Base-by-base conservation (phyloP, 2,797 vertebrate species). In the Propithecus deckenii region DNA sequence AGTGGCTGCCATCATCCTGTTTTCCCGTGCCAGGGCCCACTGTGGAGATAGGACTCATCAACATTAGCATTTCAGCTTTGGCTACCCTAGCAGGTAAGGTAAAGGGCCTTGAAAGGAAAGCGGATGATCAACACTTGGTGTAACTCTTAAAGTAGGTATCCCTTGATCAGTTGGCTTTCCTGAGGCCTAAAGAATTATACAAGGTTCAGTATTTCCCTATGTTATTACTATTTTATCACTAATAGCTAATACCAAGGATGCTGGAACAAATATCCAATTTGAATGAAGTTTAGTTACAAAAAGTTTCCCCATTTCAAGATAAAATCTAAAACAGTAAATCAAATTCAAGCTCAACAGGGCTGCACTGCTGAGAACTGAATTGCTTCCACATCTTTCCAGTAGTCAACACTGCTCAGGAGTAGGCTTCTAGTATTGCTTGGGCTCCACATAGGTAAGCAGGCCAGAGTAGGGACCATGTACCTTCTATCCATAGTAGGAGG, bases 261-360 rank as follows among this genome's bases (percentile, higher is more conserved):
- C 13, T 91, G 35, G 41, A 59, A 79, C 2, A 50, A 92, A 72
- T 78, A 38, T 65, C 85, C 81, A 55, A 85, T 57, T 43, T 72
- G 67, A 92, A 74, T 59, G 48, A 71, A 81, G 17, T 52, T 41
- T 78, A 50, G 43, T 80, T 87, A 83, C 41, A 79, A 75, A 83
- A 92, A 65, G 6, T 4, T 43, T 23, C 32, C 23, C 46, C 7
- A 96, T 35, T 89, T 95, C 57, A 92, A 93, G 81, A 71, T 18
- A 96, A 83, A 89, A 74, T 28, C 67, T 89, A 67, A 67, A 65
- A 48, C 17, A 71, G 30, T 25, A 30, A 79, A 50, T 76, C 50
- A 84, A 25, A 11, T 69, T 69, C 13, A 67, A 72, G 41, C 52
- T 46, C 52, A 93, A 63, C 57, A 32, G 63, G 17, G 38, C 63